Percentiles rank a stretch among this genome's conserved stretches.
These are phyloP conservation scores for Synanthedon andrenaeformis DNA, from an alignment of 2,888 invertebrate genomes.

Conservation along the genomic window DNA sequence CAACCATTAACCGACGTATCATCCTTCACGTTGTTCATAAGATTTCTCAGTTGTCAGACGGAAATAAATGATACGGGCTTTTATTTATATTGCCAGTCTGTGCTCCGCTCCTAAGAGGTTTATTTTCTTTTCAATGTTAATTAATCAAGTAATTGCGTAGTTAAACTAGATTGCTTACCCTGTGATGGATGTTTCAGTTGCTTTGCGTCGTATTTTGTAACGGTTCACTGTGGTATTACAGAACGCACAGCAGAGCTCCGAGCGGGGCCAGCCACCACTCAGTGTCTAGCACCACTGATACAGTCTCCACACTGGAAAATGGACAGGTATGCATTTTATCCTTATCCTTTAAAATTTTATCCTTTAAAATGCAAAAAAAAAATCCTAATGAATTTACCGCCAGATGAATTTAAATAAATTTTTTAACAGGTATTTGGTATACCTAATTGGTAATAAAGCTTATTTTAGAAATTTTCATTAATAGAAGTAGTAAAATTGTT, in stretches of 20 bases:
- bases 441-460: too few species aligned
- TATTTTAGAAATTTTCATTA: too few species aligned
- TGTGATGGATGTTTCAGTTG: too few species aligned
- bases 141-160: too few species aligned
- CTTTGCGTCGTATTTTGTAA: background rate
- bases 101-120: background rate
- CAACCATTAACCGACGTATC: background rate
- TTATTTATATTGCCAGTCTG: background rate
- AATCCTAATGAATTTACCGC: too few species aligned
- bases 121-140: background rate
- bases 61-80: background rate
- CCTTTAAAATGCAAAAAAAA: background rate
- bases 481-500: too few species aligned
- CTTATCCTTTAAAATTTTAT: background rate
- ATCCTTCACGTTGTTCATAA: background rate
- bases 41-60: background rate
- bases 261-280: conserved; percentile 67
- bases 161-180: too few species aligned
- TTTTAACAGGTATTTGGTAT: too few species aligned
- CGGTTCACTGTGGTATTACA: conserved; percentile 12
- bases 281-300: conserved; percentile 56
- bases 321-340: conserved; percentile 59
- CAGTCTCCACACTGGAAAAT: conserved; percentile 62
- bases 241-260: conserved; percentile 63
- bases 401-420: too few species aligned